These are phyloP conservation scores for Cyprinus carpio DNA, from an alignment of 2,113 vertebrate genomes.

Conservation along the genomic window DNA sequence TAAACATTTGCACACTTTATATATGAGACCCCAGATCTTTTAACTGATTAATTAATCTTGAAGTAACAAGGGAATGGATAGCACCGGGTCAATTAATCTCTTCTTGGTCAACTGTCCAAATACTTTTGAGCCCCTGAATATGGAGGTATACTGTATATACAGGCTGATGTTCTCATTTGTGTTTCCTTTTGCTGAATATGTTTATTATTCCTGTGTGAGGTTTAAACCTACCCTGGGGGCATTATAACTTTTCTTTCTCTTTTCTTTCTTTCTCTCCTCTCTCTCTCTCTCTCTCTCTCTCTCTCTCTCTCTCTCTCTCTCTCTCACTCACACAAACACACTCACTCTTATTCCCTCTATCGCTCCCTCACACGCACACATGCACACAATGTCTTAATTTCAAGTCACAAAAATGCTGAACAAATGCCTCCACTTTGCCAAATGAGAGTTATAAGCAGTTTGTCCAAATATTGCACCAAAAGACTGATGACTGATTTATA, in stretches of 20 bases:
- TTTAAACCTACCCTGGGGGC: background rate
- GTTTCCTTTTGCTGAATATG: background rate
- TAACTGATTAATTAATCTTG: too few relatives aligned
- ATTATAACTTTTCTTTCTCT: background rate
- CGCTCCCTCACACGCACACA: slow-evolving; percentile 4
- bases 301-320: too few relatives aligned
- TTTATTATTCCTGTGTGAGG: slow-evolving; percentile 15
- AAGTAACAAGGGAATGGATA: too few relatives aligned
- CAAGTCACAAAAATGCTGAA: slow-evolving; percentile 18
- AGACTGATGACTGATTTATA: background rate
- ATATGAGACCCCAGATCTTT: too few relatives aligned
- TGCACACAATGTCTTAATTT: background rate
- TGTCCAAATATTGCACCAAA: slow-evolving; percentile 17
- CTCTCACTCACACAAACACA: too few relatives aligned
- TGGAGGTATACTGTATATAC: too few relatives aligned
- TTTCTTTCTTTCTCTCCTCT: background rate
- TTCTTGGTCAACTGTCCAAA: too few relatives aligned
- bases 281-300: too few relatives aligned
- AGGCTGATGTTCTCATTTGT: background rate
- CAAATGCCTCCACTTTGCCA: slow-evolving; percentile 15
- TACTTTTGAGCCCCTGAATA: too few relatives aligned
- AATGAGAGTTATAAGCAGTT: slow-evolving; percentile 12
- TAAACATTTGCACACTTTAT: too few relatives aligned
- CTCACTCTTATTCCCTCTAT: too few relatives aligned
- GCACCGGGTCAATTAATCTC: too few relatives aligned